Conservation (phyloP, 2,888 invertebrate genomes). For the Tipula helvola region DNA sequence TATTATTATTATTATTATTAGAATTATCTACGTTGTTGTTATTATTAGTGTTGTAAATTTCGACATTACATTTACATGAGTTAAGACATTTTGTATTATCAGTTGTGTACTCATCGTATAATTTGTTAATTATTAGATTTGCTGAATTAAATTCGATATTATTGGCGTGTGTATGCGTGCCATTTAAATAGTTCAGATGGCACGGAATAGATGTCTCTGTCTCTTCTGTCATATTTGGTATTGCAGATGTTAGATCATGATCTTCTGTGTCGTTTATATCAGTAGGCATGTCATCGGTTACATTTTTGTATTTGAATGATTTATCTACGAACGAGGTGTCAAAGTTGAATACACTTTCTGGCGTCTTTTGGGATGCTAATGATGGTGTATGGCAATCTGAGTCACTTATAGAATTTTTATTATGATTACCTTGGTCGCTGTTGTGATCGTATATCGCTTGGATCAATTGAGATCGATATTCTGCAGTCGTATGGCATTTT, state of each 20-base stretch:
- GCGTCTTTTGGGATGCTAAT: slow-evolving; percentile 14
- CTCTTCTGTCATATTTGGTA: background rate
- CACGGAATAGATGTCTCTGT: background rate
- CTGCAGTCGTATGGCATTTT: slow-evolving; percentile 21
- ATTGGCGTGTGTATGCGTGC: background rate
- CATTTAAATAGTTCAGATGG: slow-evolving; percentile 21
- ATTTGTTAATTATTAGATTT: slow-evolving; percentile 40
- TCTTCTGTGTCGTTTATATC: background rate
- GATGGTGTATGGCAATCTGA: slow-evolving; percentile 7
- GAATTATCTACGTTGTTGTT: background rate
- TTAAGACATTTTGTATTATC: slow-evolving; percentile 28
- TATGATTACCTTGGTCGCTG: background rate
- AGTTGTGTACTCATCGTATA: slow-evolving; percentile 43
- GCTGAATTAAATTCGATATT: slow-evolving; percentile 17
- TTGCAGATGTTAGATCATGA: background rate
- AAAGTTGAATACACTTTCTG: slow-evolving; percentile 19
- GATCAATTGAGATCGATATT: background rate
- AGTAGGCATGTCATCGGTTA: slow-evolving; percentile 12
- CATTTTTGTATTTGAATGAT: slow-evolving; percentile 22
- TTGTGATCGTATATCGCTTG: background rate
- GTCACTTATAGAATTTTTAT: background rate
- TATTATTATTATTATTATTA: slow-evolving; percentile 5
- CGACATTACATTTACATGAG: slow-evolving; percentile 24
- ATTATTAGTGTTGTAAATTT: slow-evolving; percentile 16
- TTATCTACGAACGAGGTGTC: slow-evolving; percentile 20